Conservation (phyloP, 2,888 invertebrate species). For the Andrena marginata region DNA sequence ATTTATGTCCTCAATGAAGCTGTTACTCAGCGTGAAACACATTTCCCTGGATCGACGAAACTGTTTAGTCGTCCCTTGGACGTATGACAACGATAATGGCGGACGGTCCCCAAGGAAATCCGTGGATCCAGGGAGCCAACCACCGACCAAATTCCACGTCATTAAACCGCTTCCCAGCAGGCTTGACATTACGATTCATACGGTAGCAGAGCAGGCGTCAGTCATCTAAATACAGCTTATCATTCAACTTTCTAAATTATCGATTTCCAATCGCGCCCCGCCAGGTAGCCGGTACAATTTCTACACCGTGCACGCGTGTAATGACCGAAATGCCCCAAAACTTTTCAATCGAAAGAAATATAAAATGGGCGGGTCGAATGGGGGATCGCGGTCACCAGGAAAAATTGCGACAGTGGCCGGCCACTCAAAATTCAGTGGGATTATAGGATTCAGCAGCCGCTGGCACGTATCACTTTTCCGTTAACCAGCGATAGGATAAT, state of each 20-base stretch:
- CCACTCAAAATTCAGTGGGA: conserved; percentile 45
- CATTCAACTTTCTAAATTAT: conserved; percentile 36
- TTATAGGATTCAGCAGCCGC: conserved; percentile 50
- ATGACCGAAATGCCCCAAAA: background rate
- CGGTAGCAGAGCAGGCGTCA: conserved; percentile 20
- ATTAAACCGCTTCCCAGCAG: conserved; percentile 15
- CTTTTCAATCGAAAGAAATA: conserved; percentile 31
- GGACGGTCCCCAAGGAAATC: background rate
- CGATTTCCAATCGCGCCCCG: conserved; percentile 39
- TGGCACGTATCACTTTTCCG: conserved; percentile 61
- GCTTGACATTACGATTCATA: conserved; percentile 32
- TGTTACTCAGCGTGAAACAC: too few species aligned
- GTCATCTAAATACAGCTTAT: conserved; percentile 39
- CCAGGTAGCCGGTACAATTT: background rate
- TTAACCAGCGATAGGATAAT: conserved; percentile 65
- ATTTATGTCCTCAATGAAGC: background rate
- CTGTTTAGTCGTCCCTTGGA: background rate
- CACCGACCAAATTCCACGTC: conserved; percentile 37
- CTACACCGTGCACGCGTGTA: background rate
- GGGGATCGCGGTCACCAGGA: conserved; percentile 26
- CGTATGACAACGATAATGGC: background rate
- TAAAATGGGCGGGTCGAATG: conserved; percentile 20
- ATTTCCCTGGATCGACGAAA: background rate
- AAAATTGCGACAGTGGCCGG: conserved; percentile 30
- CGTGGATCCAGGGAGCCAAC: background rate